A percentile compares a stretch with the other conserved stretches of the same genome.
Evolutionary conservation across 1,140 invertebrate species (phyloP).

Genomic region (Zaprionus nigranus): DNA sequence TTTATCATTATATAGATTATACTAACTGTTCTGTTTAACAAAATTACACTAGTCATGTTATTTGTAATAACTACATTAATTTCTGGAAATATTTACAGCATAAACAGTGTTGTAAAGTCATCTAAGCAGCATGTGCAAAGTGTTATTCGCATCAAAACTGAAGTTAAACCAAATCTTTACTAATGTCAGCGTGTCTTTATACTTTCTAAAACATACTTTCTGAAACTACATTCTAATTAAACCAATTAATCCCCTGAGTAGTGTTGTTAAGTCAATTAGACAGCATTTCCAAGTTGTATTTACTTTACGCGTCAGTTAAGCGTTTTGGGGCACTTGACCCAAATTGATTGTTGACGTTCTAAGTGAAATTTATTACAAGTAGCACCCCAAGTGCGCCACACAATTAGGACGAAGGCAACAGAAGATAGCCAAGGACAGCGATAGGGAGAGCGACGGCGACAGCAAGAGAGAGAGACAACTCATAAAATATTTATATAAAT

Average conservation of each 20-base stretch:
- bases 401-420: constrained; percentile 26
- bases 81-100: too few relatives aligned
- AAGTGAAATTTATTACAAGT: constrained; percentile 18
- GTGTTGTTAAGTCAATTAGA: constrained; percentile 2
- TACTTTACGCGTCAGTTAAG: neutral
- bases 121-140: too few relatives aligned
- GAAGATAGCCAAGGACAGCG: neutral
- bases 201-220: neutral
- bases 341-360: constrained; percentile 20
- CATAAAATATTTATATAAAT: constrained; percentile 51
- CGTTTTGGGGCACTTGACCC: constrained; percentile 16
- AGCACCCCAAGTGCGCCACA: constrained; percentile 13
- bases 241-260: neutral
- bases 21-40: too few relatives aligned
- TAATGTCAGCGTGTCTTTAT: too few relatives aligned
- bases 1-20: too few relatives aligned
- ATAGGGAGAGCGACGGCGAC: neutral
- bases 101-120: too few relatives aligned
- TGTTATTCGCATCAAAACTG: too few relatives aligned
- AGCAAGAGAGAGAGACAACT: constrained; percentile 2
- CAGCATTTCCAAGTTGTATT: neutral
- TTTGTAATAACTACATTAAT: too few relatives aligned
- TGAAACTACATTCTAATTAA: neutral
- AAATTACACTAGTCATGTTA: too few relatives aligned
- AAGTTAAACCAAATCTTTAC: neutral